phyloP scores from a whole-genome alignment of 2,113 vertebrate genomes.

The Sula dactylatra region DNA sequence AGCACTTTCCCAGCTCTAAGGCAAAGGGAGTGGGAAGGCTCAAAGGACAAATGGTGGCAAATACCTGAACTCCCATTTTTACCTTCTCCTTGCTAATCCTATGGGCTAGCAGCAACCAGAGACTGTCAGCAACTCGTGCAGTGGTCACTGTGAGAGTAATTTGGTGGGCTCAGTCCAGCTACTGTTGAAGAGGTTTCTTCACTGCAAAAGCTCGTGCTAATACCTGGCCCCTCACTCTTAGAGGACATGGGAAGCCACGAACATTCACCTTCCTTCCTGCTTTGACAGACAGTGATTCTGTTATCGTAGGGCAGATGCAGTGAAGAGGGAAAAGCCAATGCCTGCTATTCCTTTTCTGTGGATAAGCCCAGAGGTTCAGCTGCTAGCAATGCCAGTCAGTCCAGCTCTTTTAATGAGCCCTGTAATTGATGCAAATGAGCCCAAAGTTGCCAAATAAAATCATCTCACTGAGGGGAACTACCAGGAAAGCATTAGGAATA shows the following conservation, averaged over 20 bases:
- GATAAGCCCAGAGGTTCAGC: neutral
- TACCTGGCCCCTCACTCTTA: neutral
- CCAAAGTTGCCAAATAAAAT: neutral
- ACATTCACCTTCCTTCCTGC: neutral
- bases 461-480: neutral
- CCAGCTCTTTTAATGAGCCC: neutral
- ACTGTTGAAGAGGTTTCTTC: neutral
- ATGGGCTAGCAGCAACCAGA: neutral
- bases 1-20: neutral
- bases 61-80: neutral
- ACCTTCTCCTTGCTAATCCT: neutral
- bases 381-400: neutral
- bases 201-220: neutral
- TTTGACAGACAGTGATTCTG: neutral
- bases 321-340: neutral
- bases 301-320: neutral
- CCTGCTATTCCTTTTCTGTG: neutral
- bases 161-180: neutral
- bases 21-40: neutral
- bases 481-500: neutral
- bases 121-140: neutral
- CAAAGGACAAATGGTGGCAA: neutral
- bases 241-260: neutral
- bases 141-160: neutral
- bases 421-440: neutral